These are phyloP conservation scores for Metopolophium dirhodum DNA, from an alignment of 1,140 invertebrate genomes.

Conservation along the genomic window DNA sequence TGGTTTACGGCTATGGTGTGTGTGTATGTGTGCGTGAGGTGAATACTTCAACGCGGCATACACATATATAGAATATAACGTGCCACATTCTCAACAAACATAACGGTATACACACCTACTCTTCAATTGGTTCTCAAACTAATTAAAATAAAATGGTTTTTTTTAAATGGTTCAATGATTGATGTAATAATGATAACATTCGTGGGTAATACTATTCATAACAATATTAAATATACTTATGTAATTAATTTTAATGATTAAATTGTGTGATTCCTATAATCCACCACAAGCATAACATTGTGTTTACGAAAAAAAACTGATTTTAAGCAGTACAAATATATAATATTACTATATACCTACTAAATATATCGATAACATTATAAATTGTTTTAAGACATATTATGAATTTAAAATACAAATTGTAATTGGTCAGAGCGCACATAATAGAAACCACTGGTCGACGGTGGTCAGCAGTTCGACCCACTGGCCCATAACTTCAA, in stretches of 20 bases:
- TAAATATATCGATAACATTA: neutral
- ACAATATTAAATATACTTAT: neutral
- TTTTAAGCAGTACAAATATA: neutral
- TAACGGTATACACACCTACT: constrained; percentile 57
- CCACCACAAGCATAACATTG: neutral
- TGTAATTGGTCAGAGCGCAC: constrained; percentile 11
- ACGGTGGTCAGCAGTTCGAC: constrained; percentile 48
- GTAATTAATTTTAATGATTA: neutral
- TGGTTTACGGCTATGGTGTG: neutral
- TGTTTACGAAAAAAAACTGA: neutral
- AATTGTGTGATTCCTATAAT: neutral
- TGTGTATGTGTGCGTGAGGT: neutral
- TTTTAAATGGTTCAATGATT: neutral
- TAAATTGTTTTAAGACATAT: neutral
- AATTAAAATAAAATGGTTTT: constrained; percentile 35
- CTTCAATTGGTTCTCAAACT: constrained; percentile 55
- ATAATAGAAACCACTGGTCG: constrained; percentile 48
- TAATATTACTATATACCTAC: neutral
- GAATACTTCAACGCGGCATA: constrained; percentile 11
- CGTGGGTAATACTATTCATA: neutral
- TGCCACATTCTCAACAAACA: constrained; percentile 56
- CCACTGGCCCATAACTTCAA: constrained; percentile 52
- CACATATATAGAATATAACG: constrained; percentile 30
- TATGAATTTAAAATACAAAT: neutral
- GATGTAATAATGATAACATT: neutral